Evolutionary conservation across 2,888 invertebrate genomes (phyloP).

Genomic region (Allolobophora icterica): DNA sequence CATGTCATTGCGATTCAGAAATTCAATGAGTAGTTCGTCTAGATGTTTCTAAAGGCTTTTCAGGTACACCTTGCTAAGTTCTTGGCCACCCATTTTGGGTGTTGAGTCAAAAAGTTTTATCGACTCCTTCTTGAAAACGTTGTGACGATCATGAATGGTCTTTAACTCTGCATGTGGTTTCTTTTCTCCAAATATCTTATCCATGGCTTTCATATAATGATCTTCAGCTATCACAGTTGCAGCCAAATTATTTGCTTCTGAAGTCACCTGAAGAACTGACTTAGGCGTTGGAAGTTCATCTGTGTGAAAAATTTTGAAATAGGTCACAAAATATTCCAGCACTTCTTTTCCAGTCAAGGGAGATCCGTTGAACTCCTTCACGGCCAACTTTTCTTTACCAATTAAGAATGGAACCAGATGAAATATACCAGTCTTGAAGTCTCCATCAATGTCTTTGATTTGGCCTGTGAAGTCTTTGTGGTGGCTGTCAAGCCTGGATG

Average conservation of each 20-base stretch:
- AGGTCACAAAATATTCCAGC: conserved; percentile 95
- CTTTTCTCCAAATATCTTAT: conserved; percentile 68
- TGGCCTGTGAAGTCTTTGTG: conserved; percentile 94
- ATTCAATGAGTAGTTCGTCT: neutral
- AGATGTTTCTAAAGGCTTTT: neutral
- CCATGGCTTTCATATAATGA: conserved; percentile 86
- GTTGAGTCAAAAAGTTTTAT: neutral
- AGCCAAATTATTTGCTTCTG: conserved; percentile 96
- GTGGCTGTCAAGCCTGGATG: conserved; percentile 97
- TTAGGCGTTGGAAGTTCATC: conserved; percentile 98
- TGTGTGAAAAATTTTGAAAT: conserved; percentile 95
- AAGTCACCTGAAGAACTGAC: conserved; percentile 97
- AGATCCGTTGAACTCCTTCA: conserved; percentile 94
- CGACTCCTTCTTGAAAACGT: neutral
- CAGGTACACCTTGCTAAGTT: neutral
- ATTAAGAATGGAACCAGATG: conserved; percentile 87
- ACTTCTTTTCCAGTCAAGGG: conserved; percentile 89
- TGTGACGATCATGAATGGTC: neutral
- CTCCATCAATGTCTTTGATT: conserved; percentile 86
- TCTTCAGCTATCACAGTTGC: conserved; percentile 96
- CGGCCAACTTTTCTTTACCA: conserved; percentile 86
- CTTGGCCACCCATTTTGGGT: neutral
- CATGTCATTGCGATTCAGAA: conserved; percentile 15
- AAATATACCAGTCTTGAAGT: conserved; percentile 86
- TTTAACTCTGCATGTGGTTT: neutral